Conservation (phyloP, 1,140 invertebrate species). For the Elymnias hypermnestra region DNA sequence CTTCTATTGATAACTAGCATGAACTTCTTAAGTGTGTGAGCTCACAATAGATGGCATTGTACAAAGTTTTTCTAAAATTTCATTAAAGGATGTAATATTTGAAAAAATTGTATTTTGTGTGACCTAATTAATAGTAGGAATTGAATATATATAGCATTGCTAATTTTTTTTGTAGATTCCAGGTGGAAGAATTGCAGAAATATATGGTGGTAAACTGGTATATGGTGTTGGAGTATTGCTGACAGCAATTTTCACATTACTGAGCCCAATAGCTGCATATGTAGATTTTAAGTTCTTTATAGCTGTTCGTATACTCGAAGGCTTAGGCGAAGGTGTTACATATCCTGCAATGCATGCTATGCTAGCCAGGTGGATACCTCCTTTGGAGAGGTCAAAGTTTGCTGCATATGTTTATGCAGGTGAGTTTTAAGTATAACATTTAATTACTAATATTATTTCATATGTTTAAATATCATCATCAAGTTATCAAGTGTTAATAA, state of each 20-base stretch:
- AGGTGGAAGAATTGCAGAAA: constrained; percentile 87
- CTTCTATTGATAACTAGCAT: too few species aligned
- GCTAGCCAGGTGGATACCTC: constrained; percentile 88
- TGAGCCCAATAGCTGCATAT: constrained; percentile 84
- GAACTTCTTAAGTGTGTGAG: too few species aligned
- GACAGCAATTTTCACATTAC: constrained; percentile 86
- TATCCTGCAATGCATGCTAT: constrained; percentile 90
- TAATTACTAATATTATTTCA: too few species aligned
- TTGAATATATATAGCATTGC: too few species aligned
- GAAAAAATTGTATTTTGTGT: too few species aligned
- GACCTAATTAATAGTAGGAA: too few species aligned
- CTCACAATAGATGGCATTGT: too few species aligned
- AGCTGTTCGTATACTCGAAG: constrained; percentile 87
- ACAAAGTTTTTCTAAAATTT: too few species aligned
- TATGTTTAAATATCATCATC: too few species aligned
- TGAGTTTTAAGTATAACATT: constrained; percentile 24
- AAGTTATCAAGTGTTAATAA: too few species aligned
- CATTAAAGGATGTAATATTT: too few species aligned
- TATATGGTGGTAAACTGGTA: constrained; percentile 87
- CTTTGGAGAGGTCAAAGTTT: constrained; percentile 87
- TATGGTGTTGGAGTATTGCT: constrained; percentile 87
- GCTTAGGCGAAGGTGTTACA: constrained; percentile 91
- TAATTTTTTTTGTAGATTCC: constrained; percentile 76
- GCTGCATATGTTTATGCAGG: constrained; percentile 88
- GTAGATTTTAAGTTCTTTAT: constrained; percentile 85